A percentile compares a stretch with the other conserved stretches of the same genome.
These are phyloP conservation scores for Aegithalos caudatus DNA, from an alignment of 2,113 vertebrate genomes.

Conservation along the genomic window DNA sequence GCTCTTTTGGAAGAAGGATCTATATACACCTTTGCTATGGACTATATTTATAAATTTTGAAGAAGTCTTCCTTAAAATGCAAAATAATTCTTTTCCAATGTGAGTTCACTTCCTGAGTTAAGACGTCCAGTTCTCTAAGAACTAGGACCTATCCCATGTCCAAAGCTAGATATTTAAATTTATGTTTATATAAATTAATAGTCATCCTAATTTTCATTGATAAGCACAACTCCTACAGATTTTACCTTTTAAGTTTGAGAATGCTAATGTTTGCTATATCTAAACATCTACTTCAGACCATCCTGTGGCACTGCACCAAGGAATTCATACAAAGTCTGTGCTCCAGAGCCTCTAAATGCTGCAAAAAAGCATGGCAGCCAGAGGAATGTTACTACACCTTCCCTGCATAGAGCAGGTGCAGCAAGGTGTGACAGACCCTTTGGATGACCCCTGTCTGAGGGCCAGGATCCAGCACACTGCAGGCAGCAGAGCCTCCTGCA, in stretches of 20 bases:
- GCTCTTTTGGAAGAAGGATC: background rate
- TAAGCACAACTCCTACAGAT: background rate
- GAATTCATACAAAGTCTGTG: background rate
- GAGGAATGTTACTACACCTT: background rate
- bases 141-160: background rate
- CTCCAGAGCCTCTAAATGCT: background rate
- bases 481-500: background rate
- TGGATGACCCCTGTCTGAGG: background rate
- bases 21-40: background rate
- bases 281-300: background rate
- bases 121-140: background rate
- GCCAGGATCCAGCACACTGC: background rate
- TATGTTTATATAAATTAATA: background rate
- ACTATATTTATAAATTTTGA: background rate
- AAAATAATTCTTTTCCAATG: background rate
- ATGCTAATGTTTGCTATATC: background rate
- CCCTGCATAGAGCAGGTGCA: background rate
- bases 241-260: background rate
- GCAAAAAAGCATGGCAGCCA: accelerated
- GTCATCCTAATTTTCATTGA: background rate
- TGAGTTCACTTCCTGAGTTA: background rate
- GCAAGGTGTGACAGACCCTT: background rate
- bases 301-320: background rate
- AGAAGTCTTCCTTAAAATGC: background rate
- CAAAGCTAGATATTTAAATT: background rate